Conservation (phyloP, 2,113 vertebrate species). For the human (Homo sapiens) region GRCh38 chr6:147292501-147293000, state of each 20-base stretch:
- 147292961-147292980: background rate
- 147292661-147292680: background rate
- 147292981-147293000: background rate
- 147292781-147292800: background rate
- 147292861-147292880: background rate
- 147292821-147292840: background rate
- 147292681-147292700: constrained; percentile 31
- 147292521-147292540: background rate
- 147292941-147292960: background rate
- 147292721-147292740: background rate
- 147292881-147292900: background rate
- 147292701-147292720: background rate
- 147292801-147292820: background rate
- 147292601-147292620: background rate
- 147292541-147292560: background rate
- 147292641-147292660: background rate
- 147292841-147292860: background rate
- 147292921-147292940: background rate
- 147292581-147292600: background rate
- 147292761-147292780: background rate
- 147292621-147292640: background rate
- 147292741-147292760: background rate
- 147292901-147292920: background rate
- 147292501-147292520: background rate
- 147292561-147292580: background rate